These are phyloP conservation scores for Drosophila pectinifera DNA, from an alignment of 1,140 invertebrate genomes.

Conservation along the genomic window DNA sequence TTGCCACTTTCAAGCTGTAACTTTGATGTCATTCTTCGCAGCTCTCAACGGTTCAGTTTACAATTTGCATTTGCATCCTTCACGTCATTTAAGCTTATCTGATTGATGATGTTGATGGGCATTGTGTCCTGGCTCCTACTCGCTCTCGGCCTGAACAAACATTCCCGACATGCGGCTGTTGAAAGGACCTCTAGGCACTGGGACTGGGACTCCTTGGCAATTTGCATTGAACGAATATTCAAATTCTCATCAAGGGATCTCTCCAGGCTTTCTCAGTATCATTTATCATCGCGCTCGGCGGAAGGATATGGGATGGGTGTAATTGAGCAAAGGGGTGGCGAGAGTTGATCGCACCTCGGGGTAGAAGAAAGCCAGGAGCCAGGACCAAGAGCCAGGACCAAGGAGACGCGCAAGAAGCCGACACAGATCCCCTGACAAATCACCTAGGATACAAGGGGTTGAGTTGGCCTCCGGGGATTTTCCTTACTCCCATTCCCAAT, in stretches of 20 bases:
- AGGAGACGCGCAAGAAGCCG: slow-evolving; percentile 27
- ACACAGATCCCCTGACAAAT: slow-evolving; percentile 62
- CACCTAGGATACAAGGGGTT: slow-evolving; percentile 37
- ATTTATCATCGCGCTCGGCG: slow-evolving; percentile 68
- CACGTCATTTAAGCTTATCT: slow-evolving; percentile 83
- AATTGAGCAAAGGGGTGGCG: slow-evolving; percentile 80
- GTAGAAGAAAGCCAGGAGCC: slow-evolving; percentile 30
- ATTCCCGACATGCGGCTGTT: slow-evolving; percentile 34
- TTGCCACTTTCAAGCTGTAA: slow-evolving; percentile 59
- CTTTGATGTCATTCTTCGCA: slow-evolving; percentile 73
- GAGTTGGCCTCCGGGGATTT: slow-evolving; percentile 10
- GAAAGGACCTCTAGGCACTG: slow-evolving; percentile 48
- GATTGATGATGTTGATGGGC: slow-evolving; percentile 79
- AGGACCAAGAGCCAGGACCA: slow-evolving; percentile 7
- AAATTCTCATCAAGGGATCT: slow-evolving; percentile 69
- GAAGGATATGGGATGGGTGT: slow-evolving; percentile 67
- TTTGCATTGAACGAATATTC: slow-evolving; percentile 79
- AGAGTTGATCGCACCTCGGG: slow-evolving; percentile 53
- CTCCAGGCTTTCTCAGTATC: slow-evolving; percentile 62
- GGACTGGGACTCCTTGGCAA: slow-evolving; percentile 35
- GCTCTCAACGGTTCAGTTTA: slow-evolving; percentile 75
- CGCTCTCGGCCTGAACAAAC: slow-evolving; percentile 71
- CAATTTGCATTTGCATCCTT: slow-evolving; percentile 76
- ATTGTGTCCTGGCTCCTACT: slow-evolving; percentile 56
- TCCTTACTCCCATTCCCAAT: neutral